Base-by-base conservation (phyloP, 2,113 vertebrate species). In the Crotalus viridis region DNA sequence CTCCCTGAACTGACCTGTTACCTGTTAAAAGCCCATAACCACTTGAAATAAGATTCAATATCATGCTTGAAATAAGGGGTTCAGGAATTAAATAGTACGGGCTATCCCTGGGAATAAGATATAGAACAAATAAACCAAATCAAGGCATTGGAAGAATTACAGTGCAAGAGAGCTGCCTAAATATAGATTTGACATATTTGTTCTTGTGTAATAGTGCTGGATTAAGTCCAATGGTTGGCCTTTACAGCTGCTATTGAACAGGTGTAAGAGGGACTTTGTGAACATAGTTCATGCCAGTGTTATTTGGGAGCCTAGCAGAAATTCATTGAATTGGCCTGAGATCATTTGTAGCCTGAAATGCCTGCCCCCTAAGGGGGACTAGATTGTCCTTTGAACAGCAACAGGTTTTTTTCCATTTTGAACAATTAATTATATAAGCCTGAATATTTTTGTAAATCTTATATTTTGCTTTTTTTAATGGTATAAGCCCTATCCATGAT, bases 161-260 rank as follows among this genome's bases (percentile, higher is more conserved):
- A 46, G 33, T 93, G 61, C 4, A 87, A 93, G 90, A 55, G 57
- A 93, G 90, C 87, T 21, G 86, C 89, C 92, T 97, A 97, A 97
- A 95, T 93, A 94, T 92, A 95, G 94, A 85, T 88, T 46, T 93
- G 55, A 74, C 52, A 39, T 51, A 87, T 93, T 92, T 93, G 57
- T 24, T 95, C 94, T 97, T 97, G 92, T 94, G 89, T 90, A 92
- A 94, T 91, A 92, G 26, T 92, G 85, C 56, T 91, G 94, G 94
- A 56, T 89, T 95, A 92, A 56, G 85, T 95, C 92, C 96, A 96
- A 91, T 59, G 90, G 86, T 90, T 96, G 46, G 93, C 94, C 33
- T 91, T 86, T 55, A 89, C 95, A 97, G 96, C 96, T 97, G 96
- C 95, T 89, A 5, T 22, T 96, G 13, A 8, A 96, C 95, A 97